These are phyloP conservation scores for Aproaerema taeniolella DNA, from an alignment of 2,888 invertebrate genomes.

Conservation along the genomic window DNA sequence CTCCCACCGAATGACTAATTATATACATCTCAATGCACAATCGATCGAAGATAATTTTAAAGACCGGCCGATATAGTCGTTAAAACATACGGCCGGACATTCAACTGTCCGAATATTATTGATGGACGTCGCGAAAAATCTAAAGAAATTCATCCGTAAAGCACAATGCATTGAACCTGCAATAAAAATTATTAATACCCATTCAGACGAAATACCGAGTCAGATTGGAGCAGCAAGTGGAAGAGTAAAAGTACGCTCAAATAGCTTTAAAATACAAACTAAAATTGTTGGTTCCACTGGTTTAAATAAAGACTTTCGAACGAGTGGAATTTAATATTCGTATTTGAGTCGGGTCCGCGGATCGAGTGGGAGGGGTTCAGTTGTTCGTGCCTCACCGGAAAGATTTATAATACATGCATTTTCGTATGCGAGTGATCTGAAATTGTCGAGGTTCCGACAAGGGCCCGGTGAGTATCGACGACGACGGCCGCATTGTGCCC, in stretches of 20 bases:
- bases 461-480: constrained; percentile 26
- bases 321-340: constrained; percentile 75
- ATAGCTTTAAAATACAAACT: constrained; percentile 48
- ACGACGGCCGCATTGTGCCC: constrained; percentile 54
- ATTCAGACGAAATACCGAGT: constrained; percentile 48
- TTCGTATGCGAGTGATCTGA: constrained; percentile 73
- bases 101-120: constrained; percentile 70
- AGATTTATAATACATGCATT: constrained; percentile 77
- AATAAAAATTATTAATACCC: constrained; percentile 73
- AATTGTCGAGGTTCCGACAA: constrained; percentile 53
- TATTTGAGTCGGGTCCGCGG: constrained; percentile 56
- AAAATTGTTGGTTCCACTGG: constrained; percentile 47
- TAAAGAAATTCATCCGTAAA: constrained; percentile 47
- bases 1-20: constrained; percentile 35
- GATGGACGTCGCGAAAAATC: constrained; percentile 63
- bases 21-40: constrained; percentile 42
- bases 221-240: constrained; percentile 27
- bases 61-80: constrained; percentile 53
- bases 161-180: constrained; percentile 66
- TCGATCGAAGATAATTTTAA: constrained; percentile 52
- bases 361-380: constrained; percentile 70
- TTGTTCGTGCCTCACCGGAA: constrained; percentile 74
- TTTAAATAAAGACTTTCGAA: constrained; percentile 65
- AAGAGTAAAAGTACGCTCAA: constrained; percentile 45
- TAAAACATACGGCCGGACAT: constrained; percentile 53